Evolutionary conservation across 2,888 invertebrate species (phyloP), one percentile per base, ranked within the genome.

Genomic region (Pomacea canaliculata): DNA sequence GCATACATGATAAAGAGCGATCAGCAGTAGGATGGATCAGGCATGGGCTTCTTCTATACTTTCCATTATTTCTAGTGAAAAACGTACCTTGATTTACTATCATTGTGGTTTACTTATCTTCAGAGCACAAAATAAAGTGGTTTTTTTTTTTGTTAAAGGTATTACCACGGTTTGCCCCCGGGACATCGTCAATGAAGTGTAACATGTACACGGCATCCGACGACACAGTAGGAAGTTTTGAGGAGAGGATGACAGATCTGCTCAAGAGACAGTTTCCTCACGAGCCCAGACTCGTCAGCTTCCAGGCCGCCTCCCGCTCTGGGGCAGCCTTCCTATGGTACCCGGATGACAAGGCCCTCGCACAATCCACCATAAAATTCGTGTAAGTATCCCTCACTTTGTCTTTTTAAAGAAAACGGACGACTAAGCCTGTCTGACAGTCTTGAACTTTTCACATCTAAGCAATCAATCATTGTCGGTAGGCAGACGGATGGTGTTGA

Each of bases 301-400:
- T 69, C 74, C n/a, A 46, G 18, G 68, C 74, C 18, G 23, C 74
- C 0, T 27, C 69, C 0, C 46, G 74, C 13, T 8, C 37, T 59
- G 69, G 74, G 16, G 74, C 59, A 3, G 74, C 74, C 49, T 74
- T 69, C 69, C 74, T 74, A 13, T 74, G 74, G 74, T 74, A 74
- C 51, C 74, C 74, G 10, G 74, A 74, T 46, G 74, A 74, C 19
- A 27, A 27, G 7, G 56, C 74, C 62, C 19, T 74, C 23, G 23
- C n/a, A 13, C 8, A 16, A 16, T 23, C 69, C 62, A 46, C 69
- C 49, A 74, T 74, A 56, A 74, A 74, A 48, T 74, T 74, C 37
- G 74, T 74, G 74, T 74, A 60, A 68, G 74, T 71, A 10, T 48
- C 10, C 51, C n/a, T 9, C 1, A 19, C 19, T 23, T 23, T 23